Evolutionary conservation across 1,140 invertebrate genomes (phyloP), one percentile per base, ranked within the genome.

Genomic region (Drosophila santomea): DNA sequence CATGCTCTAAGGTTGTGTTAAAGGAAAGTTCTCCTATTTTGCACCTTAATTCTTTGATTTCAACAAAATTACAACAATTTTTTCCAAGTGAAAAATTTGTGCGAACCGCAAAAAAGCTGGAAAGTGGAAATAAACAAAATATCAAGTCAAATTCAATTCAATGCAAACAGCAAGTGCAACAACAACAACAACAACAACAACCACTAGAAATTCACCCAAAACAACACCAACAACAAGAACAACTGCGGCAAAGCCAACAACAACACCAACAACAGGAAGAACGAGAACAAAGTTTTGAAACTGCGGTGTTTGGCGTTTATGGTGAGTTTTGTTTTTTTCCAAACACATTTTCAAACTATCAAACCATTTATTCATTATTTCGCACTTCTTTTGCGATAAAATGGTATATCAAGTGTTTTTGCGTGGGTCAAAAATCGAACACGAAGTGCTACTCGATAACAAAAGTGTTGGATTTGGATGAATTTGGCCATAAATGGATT

Each of bases 261-360:
- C 47, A 60, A 67, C 20, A 51, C 50, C 32, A 61, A 32, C 32
- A 32, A 32, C 8, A 32, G 8, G 32, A 76, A 69, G 44, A 74
- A 74, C 75, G 74, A 76, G 58, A 88, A 83, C 43, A 86, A 77
- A 74, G 63, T 83, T 66, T 79, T 77, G 86, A 88, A 88, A 77
- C 83, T 88, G 83, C 83, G 76, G 79, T 89, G 83, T 88, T 88
- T 88, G 83, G 67, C 84, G 83, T 88, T 88, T 88, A 88, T 88
- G 83, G 83, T 88, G 38, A 86, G 82, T 59, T 38, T 36, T 35
- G 12, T 8, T 15, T 15, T 1, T 44, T 11, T 44, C 4, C 38
- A 58, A 38, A 28, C 23, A 23, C 23, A 52, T 45, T 52, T 17
- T 25, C 12, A 1, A 36, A 20, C 3, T 12, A 32, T 58, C 28